phyloP scores from a whole-genome alignment of 2,797 vertebrate species.

The Coluber constrictor region DNA sequence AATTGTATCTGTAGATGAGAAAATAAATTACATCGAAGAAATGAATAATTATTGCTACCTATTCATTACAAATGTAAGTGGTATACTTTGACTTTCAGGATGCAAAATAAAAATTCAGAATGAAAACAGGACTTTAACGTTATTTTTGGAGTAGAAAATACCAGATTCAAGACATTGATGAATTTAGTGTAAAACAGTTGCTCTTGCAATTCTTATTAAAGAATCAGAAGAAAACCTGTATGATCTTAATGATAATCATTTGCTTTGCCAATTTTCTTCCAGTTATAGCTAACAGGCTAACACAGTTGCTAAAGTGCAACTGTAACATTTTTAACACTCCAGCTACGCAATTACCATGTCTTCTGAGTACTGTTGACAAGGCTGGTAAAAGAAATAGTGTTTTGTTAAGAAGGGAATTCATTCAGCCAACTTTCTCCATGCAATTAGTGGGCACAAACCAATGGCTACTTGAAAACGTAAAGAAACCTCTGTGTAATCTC shows the following conservation, averaged over 20 bases:
- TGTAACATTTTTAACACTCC: slow-evolving; percentile 40
- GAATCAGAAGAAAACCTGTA: slow-evolving; percentile 43
- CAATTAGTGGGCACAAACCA: slow-evolving; percentile 8
- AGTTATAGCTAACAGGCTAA: slow-evolving; percentile 14
- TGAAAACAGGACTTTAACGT: slow-evolving; percentile 55
- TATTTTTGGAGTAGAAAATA: slow-evolving; percentile 41
- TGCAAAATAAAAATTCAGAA: background rate
- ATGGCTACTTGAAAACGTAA: slow-evolving; percentile 1
- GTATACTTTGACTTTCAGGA: slow-evolving; percentile 53
- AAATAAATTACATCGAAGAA: slow-evolving; percentile 37
- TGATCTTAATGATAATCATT: slow-evolving; percentile 46
- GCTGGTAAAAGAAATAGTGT: slow-evolving; percentile 29
- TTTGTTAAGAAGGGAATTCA: slow-evolving; percentile 45
- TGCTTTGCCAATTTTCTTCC: slow-evolving; percentile 43
- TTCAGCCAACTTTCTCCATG: slow-evolving; percentile 28
- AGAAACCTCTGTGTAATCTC: slow-evolving; percentile 19
- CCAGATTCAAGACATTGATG: slow-evolving; percentile 48
- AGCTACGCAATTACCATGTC: slow-evolving; percentile 41
- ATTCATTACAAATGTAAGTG: slow-evolving; percentile 24
- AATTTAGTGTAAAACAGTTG: slow-evolving; percentile 54
- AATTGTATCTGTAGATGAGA: slow-evolving; percentile 15
- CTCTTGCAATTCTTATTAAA: slow-evolving; percentile 42
- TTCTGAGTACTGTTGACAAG: slow-evolving; percentile 38
- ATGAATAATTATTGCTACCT: slow-evolving; percentile 44
- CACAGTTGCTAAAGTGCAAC: slow-evolving; percentile 13